Evolutionary conservation across 1,140 invertebrate species (phyloP), one percentile per base, ranked within the genome.

Genomic region (Meloidogyne hapla): DNA sequence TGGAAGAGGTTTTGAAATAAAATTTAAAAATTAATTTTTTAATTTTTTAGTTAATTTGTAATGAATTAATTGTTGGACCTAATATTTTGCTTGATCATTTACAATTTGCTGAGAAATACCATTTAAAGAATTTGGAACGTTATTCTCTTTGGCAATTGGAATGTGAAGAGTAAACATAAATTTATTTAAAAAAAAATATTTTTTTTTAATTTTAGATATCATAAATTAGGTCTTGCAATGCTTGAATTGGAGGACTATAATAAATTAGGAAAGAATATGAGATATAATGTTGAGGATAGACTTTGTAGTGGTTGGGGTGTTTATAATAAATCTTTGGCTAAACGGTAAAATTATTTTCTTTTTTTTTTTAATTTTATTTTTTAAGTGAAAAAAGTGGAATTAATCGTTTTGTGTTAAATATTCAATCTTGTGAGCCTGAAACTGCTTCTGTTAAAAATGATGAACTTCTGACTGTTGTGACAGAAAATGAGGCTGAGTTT

Each of bases 61-160:
- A 56, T n/a, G 48, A 56, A 56, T 56, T 56, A 56, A 56, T 56
- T 56, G n/a, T 8, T 56, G 48, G 48, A 56, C 48, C 48, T n/a
- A 13, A 56, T n/a, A 56, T 56, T 56, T n/a, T 56, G 18, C 48
- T 56, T 56, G n/a, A 56, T 56, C 48, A 56, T 56, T 56, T 56
- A 4, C 18, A 56, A 56, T 56, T 56, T n/a, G 48, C 48, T 56
- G 48, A 56, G 4, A 56, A n/a, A 56, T 56, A 56, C n/a, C 5
- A 56, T 56, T 56, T 56, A 5, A 56, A 56, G 18, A 56, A 56
- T 56, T 56, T 56, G n/a, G 48, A 56, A 1, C 48, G 48, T 56
- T 56, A n/a, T 56, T 56, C 48, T 56, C n/a, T 56, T 1, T 56
- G 48, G 48, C 48, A 56, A 56, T 56, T 56, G n/a, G 48, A 56